Conservation (phyloP, 2,888 invertebrate species). For the Athalia circularis region DNA sequence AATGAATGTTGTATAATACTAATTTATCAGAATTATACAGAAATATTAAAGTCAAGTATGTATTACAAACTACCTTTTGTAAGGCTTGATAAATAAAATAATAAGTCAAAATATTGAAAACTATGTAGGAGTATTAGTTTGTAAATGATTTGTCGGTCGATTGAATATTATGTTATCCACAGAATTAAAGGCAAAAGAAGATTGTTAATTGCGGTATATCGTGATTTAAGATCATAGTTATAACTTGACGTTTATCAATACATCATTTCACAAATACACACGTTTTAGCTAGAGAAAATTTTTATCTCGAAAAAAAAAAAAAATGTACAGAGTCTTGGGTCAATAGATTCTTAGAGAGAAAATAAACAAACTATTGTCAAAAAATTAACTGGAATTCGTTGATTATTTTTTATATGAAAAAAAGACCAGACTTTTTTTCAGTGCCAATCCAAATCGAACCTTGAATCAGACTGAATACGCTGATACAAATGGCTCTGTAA, state of each 20-base stretch:
- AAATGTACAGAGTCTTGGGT: conserved; percentile 23
- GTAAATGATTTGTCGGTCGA: conserved; percentile 33
- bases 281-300: conserved; percentile 5
- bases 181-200: neutral
- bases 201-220: conserved; percentile 1
- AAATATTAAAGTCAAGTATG: conserved; percentile 41
- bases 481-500: neutral
- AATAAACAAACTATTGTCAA: conserved; percentile 20
- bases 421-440: conserved; percentile 15
- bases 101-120: conserved; percentile 25
- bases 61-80: conserved; percentile 37
- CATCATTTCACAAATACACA: conserved; percentile 20
- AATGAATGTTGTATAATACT: conserved; percentile 45
- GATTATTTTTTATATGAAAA: neutral
- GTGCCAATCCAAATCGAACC: conserved; percentile 20
- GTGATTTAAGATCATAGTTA: conserved; percentile 30
- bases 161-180: conserved; percentile 22
- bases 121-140: conserved; percentile 32
- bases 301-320: neutral
- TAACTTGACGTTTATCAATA: neutral
- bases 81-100: conserved; percentile 38
- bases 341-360: conserved; percentile 16
- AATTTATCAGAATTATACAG: conserved; percentile 41
- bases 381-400: conserved; percentile 19
- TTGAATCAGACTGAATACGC: conserved; percentile 29